Conservation (phyloP, 2,888 invertebrate genomes). For the Agriopis leucophaearia region DNA sequence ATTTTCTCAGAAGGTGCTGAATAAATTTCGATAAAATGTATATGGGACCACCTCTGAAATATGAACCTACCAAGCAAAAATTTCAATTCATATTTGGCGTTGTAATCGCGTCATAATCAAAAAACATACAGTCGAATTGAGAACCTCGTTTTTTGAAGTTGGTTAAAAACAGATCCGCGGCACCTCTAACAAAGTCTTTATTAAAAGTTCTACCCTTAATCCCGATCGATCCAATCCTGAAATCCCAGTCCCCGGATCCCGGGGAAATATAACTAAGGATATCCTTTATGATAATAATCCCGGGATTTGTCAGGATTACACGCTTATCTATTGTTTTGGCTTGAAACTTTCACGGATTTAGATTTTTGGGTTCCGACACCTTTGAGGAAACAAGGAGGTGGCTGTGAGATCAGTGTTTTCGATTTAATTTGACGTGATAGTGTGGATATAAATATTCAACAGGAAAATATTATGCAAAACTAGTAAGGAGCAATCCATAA, state of each 20-base stretch:
- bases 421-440: not conserved
- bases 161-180: not conserved
- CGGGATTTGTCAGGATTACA: constrained; percentile 42
- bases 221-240: constrained; percentile 32
- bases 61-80: too few species aligned
- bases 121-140: too few species aligned
- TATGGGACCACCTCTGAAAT: too few species aligned
- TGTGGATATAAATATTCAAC: not conserved
- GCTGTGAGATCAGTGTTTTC: not conserved
- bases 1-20: too few species aligned
- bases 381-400: constrained; percentile 5
- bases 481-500: not conserved
- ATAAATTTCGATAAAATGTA: too few species aligned
- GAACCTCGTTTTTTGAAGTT: too few species aligned
- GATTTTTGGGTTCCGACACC: constrained; percentile 37
- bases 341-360: constrained; percentile 37
- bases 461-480: not conserved
- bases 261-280: constrained; percentile 39
- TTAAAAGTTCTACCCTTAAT: constrained; percentile 38
- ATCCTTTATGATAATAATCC: constrained; percentile 44
- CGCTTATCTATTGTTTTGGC: constrained; percentile 46
- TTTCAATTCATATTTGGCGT: too few species aligned
- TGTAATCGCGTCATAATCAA: too few species aligned
- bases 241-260: constrained; percentile 24
- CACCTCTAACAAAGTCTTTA: constrained; percentile 17